phyloP scores from a whole-genome alignment of 2,113 vertebrate genomes.

The Agapornis roseicollis region DNA sequence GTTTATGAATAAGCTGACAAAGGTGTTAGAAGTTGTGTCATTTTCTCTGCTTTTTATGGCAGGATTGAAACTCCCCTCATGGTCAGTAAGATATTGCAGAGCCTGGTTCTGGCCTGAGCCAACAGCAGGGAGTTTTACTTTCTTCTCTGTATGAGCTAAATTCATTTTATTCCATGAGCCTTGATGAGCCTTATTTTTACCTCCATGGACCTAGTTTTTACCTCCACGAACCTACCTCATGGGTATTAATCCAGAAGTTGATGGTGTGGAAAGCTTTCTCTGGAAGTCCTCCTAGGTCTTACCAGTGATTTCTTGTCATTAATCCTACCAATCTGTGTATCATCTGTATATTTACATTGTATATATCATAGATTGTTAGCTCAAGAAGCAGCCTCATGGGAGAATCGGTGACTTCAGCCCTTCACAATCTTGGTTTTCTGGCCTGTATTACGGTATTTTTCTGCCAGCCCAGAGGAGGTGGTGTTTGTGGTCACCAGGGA shows the following conservation, averaged over 20 bases:
- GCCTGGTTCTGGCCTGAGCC: not conserved
- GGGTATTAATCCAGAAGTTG: not conserved
- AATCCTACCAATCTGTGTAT: not conserved
- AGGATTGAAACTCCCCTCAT: not conserved
- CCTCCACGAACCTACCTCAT: accelerated
- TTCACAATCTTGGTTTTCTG: not conserved
- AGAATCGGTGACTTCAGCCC: not conserved
- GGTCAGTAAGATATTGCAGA: not conserved
- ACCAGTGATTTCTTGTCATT: not conserved
- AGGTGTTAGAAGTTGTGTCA: not conserved
- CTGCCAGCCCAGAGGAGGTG: not conserved
- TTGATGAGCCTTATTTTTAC: not conserved
- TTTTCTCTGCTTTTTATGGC: not conserved
- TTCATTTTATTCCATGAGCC: not conserved
- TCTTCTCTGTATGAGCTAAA: not conserved
- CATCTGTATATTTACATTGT: not conserved
- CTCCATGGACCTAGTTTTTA: not conserved
- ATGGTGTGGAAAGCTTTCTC: not conserved
- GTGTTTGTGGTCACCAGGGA: not conserved
- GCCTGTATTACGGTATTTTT: not conserved
- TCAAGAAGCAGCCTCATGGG: not conserved
- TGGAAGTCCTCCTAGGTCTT: not conserved
- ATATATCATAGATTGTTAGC: not conserved
- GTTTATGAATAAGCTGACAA: not conserved
- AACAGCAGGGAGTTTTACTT: not conserved